Conservation (phyloP, 2,888 invertebrate species). For the Stenotaenia linearis region DNA sequence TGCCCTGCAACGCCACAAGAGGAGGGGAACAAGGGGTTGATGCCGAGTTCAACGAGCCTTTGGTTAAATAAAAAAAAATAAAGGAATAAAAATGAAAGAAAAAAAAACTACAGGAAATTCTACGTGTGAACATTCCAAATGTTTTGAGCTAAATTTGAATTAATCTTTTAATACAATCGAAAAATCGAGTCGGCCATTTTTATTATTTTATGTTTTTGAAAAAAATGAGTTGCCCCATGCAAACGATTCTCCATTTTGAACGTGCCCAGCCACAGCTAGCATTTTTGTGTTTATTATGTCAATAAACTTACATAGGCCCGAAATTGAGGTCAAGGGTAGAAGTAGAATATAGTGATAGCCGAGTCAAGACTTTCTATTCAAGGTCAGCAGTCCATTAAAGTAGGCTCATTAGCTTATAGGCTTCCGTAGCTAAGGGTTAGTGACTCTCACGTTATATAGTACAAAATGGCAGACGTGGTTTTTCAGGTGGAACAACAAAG, state of each 20-base stretch:
- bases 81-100: background rate
- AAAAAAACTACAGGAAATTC: constrained; percentile 14
- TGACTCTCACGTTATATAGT: constrained; percentile 15
- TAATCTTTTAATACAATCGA: too few relatives aligned
- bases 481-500: constrained; percentile 12
- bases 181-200: background rate
- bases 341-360: constrained; percentile 1
- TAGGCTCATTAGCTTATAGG: constrained; percentile 22
- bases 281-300: constrained; percentile 7
- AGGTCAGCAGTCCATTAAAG: constrained; percentile 26
- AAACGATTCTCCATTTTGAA: background rate
- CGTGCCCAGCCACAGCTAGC: background rate
- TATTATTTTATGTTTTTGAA: background rate
- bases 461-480: background rate
- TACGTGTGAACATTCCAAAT: constrained; percentile 13
- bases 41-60: constrained; percentile 2
- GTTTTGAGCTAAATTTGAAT: background rate
- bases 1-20: background rate
- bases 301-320: constrained; percentile 10
- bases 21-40: constrained; percentile 16
- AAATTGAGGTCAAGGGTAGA: constrained; percentile 26
- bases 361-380: constrained; percentile 21
- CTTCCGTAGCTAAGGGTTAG: constrained; percentile 7
- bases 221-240: background rate
- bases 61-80: constrained; percentile 2